Evolutionary conservation across 2,888 invertebrate species (phyloP), one percentile per base, ranked within the genome.

Genomic region (Drosophila hamatofila): DNA sequence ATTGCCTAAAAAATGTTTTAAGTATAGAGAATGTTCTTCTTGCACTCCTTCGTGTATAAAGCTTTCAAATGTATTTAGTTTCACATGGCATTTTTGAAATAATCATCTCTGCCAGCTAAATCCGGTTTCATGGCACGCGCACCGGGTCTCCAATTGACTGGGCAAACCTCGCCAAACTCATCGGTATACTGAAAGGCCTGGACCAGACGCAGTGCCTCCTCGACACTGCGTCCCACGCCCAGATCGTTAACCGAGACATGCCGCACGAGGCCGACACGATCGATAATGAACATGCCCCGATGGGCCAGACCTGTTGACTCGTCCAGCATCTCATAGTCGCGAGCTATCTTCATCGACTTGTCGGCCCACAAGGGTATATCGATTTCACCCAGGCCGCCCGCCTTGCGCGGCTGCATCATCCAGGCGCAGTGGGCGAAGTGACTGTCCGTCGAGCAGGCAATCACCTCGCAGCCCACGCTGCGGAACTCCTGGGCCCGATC

Each of bases 101-200:
- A 86, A 0, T 86, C 90, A 0, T 52, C 41, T 23, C 55, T 75
- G 49, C 75, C 75, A 14, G 42, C 6, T 1, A 3, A 2, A 16
- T 75, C 52, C 0, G 73, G 42, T 21, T 66, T 75, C 25, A 86
- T 79, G 30, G 75, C 27, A 33, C 44, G 75, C 1, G 66, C 33
- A 0, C 89, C 89, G 0, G 86, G 85, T 1, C 62, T 33, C 86
- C 86, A 86, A 35, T 86, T 89, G 8, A 97, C 98, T 33, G 98
- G 98, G 92, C 98, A 98, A 42, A 98, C 96, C 94, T 97, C 97
- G 5, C 98, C 98, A 91, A 97, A 95, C 91, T 96, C 95, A 93
- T 99, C 98, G 2, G 97, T 97, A 93, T 94, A 98, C 93, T 98
- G 97, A 95, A 98, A 98, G 55, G 98, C 98, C 91, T 98, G 98